A percentile compares a stretch with the other conserved stretches of the same genome.
These are phyloP conservation scores for Phaethornis superciliosus DNA, from an alignment of 2,113 vertebrate species.

Conservation along the genomic window DNA sequence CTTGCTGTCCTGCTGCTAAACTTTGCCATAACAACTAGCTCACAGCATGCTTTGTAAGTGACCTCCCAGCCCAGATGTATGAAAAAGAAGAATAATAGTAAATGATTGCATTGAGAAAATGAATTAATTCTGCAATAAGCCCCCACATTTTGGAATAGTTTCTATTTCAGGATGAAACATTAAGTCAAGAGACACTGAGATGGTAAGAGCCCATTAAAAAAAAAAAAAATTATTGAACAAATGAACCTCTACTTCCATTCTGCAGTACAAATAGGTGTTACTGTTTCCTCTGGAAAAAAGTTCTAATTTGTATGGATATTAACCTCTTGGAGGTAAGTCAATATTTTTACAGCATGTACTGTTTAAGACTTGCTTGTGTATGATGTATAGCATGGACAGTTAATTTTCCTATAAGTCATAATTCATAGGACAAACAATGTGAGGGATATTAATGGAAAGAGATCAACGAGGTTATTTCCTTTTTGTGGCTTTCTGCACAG, in stretches of 20 bases:
- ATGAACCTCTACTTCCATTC: not conserved
- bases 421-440: conserved; percentile 59
- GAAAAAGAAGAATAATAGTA: not conserved
- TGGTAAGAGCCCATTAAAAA: not conserved
- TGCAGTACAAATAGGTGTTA: conserved; percentile 31
- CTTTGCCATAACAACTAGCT: not conserved
- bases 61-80: not conserved
- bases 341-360: conserved; percentile 47
- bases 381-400: conserved; percentile 26
- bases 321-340: conserved; percentile 38
- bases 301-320: conserved; percentile 17
- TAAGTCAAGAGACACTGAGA: not conserved
- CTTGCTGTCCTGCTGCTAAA: not conserved
- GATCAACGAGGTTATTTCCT: conserved; percentile 56
- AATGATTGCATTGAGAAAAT: not conserved
- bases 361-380: conserved; percentile 13
- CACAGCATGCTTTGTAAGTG: not conserved
- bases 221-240: not conserved
- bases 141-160: not conserved
- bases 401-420: conserved; percentile 63
- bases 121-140: not conserved
- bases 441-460: conserved; percentile 51
- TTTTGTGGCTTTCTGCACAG: conserved; percentile 45
- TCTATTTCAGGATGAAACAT: not conserved
- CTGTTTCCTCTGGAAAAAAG: conserved; percentile 49